Evolutionary conservation across 2,113 vertebrate species (phyloP).

Genomic region (Pygoscelis antarcticus): DNA sequence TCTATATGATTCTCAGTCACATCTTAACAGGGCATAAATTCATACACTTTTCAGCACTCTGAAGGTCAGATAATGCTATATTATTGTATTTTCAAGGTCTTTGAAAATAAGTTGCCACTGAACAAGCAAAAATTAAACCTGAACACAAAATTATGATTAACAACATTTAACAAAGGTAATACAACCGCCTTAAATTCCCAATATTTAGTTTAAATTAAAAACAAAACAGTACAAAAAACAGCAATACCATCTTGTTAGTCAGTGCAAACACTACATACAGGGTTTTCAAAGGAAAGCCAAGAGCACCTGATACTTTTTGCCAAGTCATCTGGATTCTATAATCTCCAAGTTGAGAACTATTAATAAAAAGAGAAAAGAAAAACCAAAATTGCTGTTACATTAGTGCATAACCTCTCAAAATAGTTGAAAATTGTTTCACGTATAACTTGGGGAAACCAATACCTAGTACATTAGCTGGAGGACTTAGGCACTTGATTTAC

Average conservation of each 20-base stretch:
- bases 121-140: slow-evolving; percentile 76
- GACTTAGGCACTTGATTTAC: slow-evolving; percentile 82
- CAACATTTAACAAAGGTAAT: slow-evolving; percentile 76
- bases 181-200: slow-evolving; percentile 65
- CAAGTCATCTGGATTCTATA: slow-evolving; percentile 77
- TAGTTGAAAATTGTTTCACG: slow-evolving; percentile 56
- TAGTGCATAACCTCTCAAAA: slow-evolving; percentile 76
- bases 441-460: slow-evolving; percentile 72
- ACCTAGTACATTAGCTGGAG: slow-evolving; percentile 76
- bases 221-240: slow-evolving; percentile 67
- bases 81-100: slow-evolving; percentile 73
- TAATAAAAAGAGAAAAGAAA: neutral
- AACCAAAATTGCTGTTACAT: slow-evolving; percentile 37
- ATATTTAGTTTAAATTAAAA: slow-evolving; percentile 78
- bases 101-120: slow-evolving; percentile 71
- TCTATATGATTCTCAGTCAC: slow-evolving; percentile 68
- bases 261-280: slow-evolving; percentile 83
- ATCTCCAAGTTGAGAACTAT: slow-evolving; percentile 74
- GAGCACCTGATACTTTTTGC: slow-evolving; percentile 82
- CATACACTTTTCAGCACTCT: slow-evolving; percentile 65
- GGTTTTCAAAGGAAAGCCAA: slow-evolving; percentile 79
- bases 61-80: slow-evolving; percentile 75
- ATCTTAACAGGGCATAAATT: slow-evolving; percentile 72
- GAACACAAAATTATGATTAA: slow-evolving; percentile 75
- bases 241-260: slow-evolving; percentile 81